Percentiles rank a stretch among this genome's conserved stretches.
Conservation (phyloP, 2,888 invertebrate species). For the Drosophila neutralis region DNA sequence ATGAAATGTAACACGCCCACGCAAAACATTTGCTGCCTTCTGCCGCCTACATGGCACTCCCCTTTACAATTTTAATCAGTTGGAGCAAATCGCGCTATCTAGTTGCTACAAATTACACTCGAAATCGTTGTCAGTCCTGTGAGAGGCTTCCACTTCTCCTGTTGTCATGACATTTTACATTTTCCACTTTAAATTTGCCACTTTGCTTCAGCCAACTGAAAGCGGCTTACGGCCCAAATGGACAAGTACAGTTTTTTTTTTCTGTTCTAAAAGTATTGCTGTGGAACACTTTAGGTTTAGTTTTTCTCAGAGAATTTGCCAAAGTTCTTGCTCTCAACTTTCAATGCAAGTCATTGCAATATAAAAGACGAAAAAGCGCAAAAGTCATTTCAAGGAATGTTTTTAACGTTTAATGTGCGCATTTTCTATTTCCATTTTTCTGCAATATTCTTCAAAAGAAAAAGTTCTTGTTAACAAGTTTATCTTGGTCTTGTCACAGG, state of each 20-base stretch:
- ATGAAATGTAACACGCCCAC: conserved; percentile 60
- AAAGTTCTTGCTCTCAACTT: conserved; percentile 29
- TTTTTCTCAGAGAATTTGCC: conserved; percentile 5
- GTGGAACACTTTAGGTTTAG: conserved; percentile 1
- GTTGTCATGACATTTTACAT: conserved; percentile 24
- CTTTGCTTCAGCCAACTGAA: conserved; percentile 25
- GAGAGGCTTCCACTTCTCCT: conserved; percentile 4
- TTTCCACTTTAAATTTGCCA: conserved; percentile 19
- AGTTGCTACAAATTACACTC: conserved; percentile 55
- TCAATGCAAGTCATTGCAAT: conserved; percentile 29
- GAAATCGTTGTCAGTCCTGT: conserved; percentile 31
- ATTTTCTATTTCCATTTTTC: neutral
- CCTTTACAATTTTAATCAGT: conserved; percentile 43
- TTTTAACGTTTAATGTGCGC: conserved; percentile 17
- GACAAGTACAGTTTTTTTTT: conserved; percentile 18
- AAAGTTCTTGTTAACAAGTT: conserved; percentile 27
- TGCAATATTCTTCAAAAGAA: neutral
- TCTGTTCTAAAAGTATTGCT: neutral
- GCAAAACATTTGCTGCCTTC: neutral
- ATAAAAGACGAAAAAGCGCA: conserved; percentile 32
- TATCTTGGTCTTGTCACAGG: neutral
- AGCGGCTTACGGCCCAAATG: conserved; percentile 26
- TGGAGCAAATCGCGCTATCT: conserved; percentile 14
- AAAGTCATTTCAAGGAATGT: conserved; percentile 43
- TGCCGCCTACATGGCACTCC: neutral